Percentiles rank a stretch among this genome's conserved stretches.
phyloP scores from a whole-genome alignment of 2,888 invertebrate species.

The Micropterix aruncella region DNA sequence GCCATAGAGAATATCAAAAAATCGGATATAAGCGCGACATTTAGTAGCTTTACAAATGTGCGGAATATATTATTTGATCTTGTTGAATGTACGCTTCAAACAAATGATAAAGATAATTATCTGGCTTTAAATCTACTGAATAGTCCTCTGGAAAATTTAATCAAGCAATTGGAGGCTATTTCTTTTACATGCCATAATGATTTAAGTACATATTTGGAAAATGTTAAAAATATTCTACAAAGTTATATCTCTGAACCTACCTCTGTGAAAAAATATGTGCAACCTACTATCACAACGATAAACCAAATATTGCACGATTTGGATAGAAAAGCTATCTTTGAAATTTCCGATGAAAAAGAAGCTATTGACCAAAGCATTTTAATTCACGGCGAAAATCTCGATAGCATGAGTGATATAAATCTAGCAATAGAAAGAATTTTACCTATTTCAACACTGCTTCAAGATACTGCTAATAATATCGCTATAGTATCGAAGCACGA shows the following conservation, averaged over 20 bases:
- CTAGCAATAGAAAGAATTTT: too few relatives aligned
- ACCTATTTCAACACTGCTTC: too few relatives aligned
- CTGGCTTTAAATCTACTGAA: not conserved
- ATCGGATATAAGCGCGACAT: not conserved
- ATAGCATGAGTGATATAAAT: too few relatives aligned
- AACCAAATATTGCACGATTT: not conserved
- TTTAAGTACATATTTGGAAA: not conserved
- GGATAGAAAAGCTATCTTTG: not conserved
- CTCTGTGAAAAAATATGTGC: not conserved
- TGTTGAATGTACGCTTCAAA: not conserved
- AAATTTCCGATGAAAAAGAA: too few relatives aligned
- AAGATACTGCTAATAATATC: too few relatives aligned
- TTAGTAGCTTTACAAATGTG: not conserved
- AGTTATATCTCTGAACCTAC: not conserved
- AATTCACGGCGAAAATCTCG: too few relatives aligned
- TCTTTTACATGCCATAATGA: not conserved
- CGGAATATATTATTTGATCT: not conserved
- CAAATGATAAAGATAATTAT: not conserved
- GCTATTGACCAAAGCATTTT: too few relatives aligned
- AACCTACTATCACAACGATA: not conserved
- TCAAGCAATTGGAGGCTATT: not conserved
- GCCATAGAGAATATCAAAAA: not conserved
- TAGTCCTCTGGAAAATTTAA: not conserved
- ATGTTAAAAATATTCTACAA: not conserved
- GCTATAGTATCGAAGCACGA: not conserved